Evolutionary conservation across 2,797 vertebrate genomes (phyloP), one percentile per base, ranked within the genome.

Genomic region (Pogonophryne albipinna): DNA sequence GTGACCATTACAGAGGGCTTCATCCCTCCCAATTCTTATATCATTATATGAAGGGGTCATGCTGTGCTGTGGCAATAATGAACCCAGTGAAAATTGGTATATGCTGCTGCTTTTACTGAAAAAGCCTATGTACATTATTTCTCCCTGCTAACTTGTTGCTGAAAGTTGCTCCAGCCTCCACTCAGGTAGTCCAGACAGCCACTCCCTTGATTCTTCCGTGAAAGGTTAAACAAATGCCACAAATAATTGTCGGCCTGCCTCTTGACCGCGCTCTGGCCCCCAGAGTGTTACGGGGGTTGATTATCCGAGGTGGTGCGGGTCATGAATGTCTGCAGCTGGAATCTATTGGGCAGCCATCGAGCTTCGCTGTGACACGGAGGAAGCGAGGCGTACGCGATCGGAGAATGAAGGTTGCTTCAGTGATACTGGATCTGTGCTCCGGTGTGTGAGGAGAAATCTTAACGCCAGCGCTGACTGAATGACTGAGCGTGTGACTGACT

Each of bases 171-270:
- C 56, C 85, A 75, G 65, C 73, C 44, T 81, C 75, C 41, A 15
- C 73, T 81, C 80, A 74, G 73, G 58, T 66, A 65, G 58, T 71
- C 74, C 27, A 4, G 16, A 47, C 63, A 64, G 64, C 56, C 64
- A 16, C 81, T 78, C 65, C 44, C 85, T 83, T 76, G 50, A 79
- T 84, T 84, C 34, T 74, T 61, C 45, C 69, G 60, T 79, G 67
- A 89, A 91, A 90, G 88, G 86, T 90, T 90, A 90, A 82, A 90
- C 86, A 91, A 90, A 92, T 89, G 81, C 89, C 87, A 88, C 67
- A 82, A 89, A 89, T 87, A 90, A 87, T 85, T 84, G 85, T 85
- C 45, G 53, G 64, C 13, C 74, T 69, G 67, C 63, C 73, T 87
- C 82, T 80, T 71, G 82, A 79, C 76, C 67, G n/a, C 2, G 7